Evolutionary conservation across 2,113 vertebrate genomes (phyloP).

Genomic region (Syrrhaptes paradoxus): DNA sequence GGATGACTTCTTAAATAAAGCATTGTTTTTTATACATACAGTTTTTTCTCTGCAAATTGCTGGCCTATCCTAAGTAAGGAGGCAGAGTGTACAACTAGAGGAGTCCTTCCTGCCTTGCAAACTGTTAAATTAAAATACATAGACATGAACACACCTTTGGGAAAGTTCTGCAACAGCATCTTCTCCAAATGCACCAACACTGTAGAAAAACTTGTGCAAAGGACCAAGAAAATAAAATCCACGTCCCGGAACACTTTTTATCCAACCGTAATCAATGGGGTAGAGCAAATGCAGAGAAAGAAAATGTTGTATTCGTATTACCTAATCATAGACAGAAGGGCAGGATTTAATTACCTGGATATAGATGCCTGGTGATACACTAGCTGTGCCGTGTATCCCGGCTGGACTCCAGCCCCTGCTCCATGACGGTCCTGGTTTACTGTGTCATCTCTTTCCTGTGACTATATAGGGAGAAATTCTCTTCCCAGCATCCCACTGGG

Average conservation of each 20-base stretch:
- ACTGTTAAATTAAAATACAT: neutral
- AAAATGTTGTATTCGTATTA: neutral
- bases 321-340: neutral
- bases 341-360: neutral
- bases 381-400: neutral
- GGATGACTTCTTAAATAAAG: neutral
- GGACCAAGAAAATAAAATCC: neutral
- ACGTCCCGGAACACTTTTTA: neutral
- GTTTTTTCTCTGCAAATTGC: neutral
- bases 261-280: neutral
- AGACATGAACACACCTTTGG: neutral
- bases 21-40: neutral
- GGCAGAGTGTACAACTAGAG: neutral
- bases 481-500: neutral
- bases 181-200: neutral
- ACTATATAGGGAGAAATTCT: neutral
- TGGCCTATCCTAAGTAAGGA: neutral
- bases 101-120: neutral
- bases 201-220: neutral
- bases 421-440: neutral
- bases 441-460: neutral
- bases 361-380: rapidly evolving
- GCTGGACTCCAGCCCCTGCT: neutral
- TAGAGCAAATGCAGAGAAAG: neutral
- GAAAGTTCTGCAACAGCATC: neutral